These are phyloP conservation scores for Clanis bilineata DNA, from an alignment of 2,888 invertebrate genomes.

Conservation along the genomic window DNA sequence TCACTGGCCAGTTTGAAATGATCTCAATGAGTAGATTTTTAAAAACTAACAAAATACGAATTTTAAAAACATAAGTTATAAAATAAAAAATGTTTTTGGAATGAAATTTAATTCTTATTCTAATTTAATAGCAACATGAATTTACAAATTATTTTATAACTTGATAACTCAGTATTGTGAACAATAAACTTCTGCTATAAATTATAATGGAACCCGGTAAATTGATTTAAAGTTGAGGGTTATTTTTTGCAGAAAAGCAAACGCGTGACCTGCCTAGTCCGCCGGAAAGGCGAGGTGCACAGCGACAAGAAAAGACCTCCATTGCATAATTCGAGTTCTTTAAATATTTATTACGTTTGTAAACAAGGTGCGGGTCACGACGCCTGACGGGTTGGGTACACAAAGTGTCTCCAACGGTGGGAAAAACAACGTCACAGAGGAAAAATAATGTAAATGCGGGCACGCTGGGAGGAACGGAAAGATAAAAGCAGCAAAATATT, in stretches of 20 bases:
- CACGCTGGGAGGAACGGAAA: background rate
- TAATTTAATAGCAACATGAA: no score
- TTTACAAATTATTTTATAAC: no score
- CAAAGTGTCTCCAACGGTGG: background rate
- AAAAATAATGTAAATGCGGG: constrained; percentile 3
- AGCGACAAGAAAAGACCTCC: background rate
- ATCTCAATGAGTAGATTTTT: background rate
- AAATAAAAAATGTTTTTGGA: no score
- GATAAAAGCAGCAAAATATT: background rate
- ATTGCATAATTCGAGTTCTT: constrained; percentile 7
- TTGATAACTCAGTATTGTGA: no score
- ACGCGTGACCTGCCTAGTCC: constrained; percentile 31
- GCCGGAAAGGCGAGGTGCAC: constrained; percentile 36
- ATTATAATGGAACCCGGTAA: background rate
- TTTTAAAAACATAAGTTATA: background rate
- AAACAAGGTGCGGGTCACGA: background rate
- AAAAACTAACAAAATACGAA: background rate
- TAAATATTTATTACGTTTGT: constrained; percentile 6
- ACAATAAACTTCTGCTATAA: no score
- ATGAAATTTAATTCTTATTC: no score
- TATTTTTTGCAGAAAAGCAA: constrained; percentile 14
- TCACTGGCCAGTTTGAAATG: background rate
- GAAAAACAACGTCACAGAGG: background rate
- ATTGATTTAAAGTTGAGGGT: constrained; percentile 2
- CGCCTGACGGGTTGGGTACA: background rate